Conservation (phyloP, 2,888 invertebrate genomes). For the Melolontha melolontha region DNA sequence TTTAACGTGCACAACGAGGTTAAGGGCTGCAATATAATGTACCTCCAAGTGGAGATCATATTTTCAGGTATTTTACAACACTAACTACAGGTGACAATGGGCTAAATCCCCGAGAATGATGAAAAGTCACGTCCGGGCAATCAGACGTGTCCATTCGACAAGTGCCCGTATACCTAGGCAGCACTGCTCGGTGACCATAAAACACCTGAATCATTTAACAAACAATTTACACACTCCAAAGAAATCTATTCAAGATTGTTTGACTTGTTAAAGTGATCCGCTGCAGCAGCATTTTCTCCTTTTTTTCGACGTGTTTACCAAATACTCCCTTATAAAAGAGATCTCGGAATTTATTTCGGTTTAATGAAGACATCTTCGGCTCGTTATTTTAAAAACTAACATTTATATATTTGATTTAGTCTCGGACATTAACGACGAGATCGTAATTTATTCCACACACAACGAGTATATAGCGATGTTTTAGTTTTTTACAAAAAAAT, state of each 20-base stretch:
- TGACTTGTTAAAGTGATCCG: slow-evolving; percentile 38
- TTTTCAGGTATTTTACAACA: slow-evolving; percentile 48
- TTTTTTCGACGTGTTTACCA: slow-evolving; percentile 29
- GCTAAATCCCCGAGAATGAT: slow-evolving; percentile 59
- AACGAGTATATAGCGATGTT: background rate
- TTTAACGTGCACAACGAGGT: slow-evolving; percentile 15
- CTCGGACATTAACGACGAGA: slow-evolving; percentile 23
- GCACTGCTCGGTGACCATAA: slow-evolving; percentile 44
- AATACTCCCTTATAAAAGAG: slow-evolving; percentile 37
- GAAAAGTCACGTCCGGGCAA: slow-evolving; percentile 64
- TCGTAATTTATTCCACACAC: slow-evolving; percentile 32
- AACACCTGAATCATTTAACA: slow-evolving; percentile 46
- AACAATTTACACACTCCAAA: slow-evolving; percentile 43
- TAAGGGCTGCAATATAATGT: slow-evolving; percentile 34
- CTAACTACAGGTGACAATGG: slow-evolving; percentile 59
- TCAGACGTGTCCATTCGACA: slow-evolving; percentile 46
- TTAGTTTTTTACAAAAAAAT: background rate
- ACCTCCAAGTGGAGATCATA: slow-evolving; percentile 38
- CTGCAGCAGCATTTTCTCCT: slow-evolving; percentile 35
- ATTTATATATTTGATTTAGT: slow-evolving; percentile 36
- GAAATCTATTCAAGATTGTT: slow-evolving; percentile 39
- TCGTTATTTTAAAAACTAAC: slow-evolving; percentile 37
- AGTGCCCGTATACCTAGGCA: slow-evolving; percentile 44
- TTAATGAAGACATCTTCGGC: slow-evolving; percentile 36
- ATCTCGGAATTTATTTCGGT: slow-evolving; percentile 35